A percentile compares a stretch with the other conserved stretches of the same genome.
Evolutionary conservation across 2,888 invertebrate species (phyloP).

Genomic region (Phrixothrix hirtus): DNA sequence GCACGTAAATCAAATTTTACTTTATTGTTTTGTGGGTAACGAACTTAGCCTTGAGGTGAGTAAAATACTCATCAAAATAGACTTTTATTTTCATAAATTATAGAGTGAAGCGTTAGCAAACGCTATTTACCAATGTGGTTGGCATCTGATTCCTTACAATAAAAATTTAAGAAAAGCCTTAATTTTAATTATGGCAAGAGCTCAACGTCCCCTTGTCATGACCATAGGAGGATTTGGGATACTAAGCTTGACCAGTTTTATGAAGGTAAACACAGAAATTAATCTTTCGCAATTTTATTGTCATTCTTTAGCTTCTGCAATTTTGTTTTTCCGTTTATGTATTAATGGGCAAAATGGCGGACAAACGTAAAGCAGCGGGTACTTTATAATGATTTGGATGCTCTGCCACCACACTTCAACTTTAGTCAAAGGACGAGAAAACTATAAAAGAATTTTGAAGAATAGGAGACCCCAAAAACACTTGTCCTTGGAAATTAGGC

Average conservation of each 20-base stretch:
- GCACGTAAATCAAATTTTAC: conserved; percentile 7
- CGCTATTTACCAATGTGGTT: conserved; percentile 7
- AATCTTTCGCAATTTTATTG: background rate
- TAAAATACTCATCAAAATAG: background rate
- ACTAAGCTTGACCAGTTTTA: conserved; percentile 3
- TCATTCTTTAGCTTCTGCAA: background rate
- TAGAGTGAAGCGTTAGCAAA: conserved; percentile 3
- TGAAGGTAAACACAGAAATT: conserved; percentile 3
- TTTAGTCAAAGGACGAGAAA: no score
- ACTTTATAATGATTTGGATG: no score
- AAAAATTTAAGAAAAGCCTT: conserved; percentile 4
- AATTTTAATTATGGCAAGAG: conserved; percentile 7
- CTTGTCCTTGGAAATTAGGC: no score
- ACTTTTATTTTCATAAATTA: background rate
- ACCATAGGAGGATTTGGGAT: conserved; percentile 9
- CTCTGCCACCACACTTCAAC: no score
- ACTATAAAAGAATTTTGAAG: no score
- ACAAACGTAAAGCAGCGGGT: no score
- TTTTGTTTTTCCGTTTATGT: conserved; percentile 6
- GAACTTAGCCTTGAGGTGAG: conserved; percentile 4
- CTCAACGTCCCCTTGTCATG: conserved; percentile 5
- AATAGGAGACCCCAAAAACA: no score
- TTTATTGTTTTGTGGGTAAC: conserved; percentile 8
- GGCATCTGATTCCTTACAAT: conserved; percentile 7
- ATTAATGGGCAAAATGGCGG: conserved; percentile 2